Evolutionary conservation across 2,113 vertebrate genomes (phyloP).

Genomic region (Hyperoodon ampullatus): DNA sequence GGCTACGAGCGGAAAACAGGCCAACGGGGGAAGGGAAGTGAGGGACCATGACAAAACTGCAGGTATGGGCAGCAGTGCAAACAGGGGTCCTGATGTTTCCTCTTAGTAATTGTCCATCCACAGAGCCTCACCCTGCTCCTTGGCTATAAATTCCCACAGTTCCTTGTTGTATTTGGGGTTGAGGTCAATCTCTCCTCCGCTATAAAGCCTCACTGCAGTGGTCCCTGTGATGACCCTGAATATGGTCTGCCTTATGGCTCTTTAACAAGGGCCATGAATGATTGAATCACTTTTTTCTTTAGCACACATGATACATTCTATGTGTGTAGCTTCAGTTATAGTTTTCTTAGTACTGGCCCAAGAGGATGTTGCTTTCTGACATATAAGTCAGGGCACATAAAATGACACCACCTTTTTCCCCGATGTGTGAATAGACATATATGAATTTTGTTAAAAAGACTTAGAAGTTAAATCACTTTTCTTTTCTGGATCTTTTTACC

Average conservation of each 20-base stretch:
- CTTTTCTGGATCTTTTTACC: not conserved
- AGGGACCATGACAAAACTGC: not conserved
- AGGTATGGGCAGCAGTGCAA: not conserved
- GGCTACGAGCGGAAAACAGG: not conserved
- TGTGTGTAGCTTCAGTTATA: no score
- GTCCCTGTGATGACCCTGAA: not conserved
- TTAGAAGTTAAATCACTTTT: not conserved
- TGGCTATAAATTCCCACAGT: not conserved
- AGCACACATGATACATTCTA: not conserved
- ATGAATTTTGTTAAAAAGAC: not conserved
- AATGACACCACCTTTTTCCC: not conserved
- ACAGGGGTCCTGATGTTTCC: fast-evolving
- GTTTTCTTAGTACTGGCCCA: not conserved
- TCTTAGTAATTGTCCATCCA: not conserved
- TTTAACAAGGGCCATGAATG: not conserved
- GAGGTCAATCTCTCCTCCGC: not conserved
- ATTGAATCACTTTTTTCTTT: not conserved
- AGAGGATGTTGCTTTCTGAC: not conserved
- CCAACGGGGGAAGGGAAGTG: not conserved
- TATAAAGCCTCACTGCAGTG: not conserved
- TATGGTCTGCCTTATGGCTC: not conserved
- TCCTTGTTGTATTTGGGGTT: not conserved
- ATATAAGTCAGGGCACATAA: not conserved
- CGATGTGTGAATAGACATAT: not conserved
- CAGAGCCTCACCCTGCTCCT: not conserved